phyloP scores from a whole-genome alignment of 2,797 vertebrate genomes.

The Limnodromus scolopaceus region DNA sequence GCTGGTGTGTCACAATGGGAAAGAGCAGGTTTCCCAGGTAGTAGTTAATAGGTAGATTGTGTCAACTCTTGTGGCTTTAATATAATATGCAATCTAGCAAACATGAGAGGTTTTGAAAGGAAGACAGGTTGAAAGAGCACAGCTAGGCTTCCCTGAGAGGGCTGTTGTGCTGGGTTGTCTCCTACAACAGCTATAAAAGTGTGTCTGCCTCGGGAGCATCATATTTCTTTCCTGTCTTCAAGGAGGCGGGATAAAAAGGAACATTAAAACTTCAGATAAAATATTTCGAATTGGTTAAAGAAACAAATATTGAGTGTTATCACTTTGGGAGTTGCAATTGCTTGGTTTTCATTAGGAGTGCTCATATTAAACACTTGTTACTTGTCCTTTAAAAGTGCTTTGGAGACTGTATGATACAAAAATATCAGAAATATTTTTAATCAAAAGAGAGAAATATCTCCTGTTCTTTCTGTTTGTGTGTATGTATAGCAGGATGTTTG shows the following conservation, averaged over 20 bases:
- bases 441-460: neutral
- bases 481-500: neutral
- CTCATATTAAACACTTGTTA: neutral
- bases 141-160: neutral
- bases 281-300: neutral
- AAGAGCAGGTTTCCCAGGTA: neutral
- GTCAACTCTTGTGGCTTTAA: neutral
- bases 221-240: neutral
- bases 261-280: neutral
- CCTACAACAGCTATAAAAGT: neutral
- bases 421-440: neutral
- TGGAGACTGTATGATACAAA: neutral
- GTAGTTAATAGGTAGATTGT: neutral
- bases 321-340: neutral
- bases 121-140: neutral
- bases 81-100: neutral
- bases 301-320: neutral
- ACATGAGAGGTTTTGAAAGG: neutral
- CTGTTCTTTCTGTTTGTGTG: neutral
- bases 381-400: neutral
- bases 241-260: neutral
- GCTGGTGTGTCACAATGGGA: neutral
- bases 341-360: neutral
- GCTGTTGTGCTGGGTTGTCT: neutral
- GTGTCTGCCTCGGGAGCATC: neutral